These are phyloP conservation scores for Dasypolia templi DNA, from an alignment of 2,888 invertebrate species.

Conservation along the genomic window DNA sequence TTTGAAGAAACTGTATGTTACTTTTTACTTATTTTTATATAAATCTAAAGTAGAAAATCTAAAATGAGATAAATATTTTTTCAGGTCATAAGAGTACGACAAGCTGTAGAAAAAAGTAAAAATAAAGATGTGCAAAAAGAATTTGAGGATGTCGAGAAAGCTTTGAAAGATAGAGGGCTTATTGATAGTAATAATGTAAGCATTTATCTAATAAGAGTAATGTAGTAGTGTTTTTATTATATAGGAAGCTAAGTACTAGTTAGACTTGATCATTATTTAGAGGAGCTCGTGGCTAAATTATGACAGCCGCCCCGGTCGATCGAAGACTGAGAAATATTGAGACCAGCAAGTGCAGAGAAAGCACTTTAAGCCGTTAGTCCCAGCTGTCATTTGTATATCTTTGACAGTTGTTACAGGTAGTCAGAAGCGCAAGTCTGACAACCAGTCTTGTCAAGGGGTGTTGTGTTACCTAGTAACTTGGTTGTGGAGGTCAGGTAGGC, in stretches of 20 bases:
- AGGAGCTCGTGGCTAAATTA: neutral
- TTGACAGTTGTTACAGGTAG: neutral
- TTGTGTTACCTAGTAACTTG: neutral
- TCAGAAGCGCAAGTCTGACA: neutral
- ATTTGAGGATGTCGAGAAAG: constrained; percentile 89
- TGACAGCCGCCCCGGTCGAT: neutral
- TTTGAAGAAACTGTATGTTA: constrained; percentile 91
- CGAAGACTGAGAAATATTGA: neutral
- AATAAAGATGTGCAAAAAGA: constrained; percentile 90
- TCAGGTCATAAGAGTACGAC: constrained; percentile 88
- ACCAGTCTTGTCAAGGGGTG: neutral
- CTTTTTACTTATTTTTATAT: neutral
- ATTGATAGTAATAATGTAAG: constrained; percentile 84
- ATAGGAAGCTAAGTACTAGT: neutral
- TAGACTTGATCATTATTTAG: neutral
- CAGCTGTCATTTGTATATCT: neutral
- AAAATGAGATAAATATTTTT: constrained; percentile 4
- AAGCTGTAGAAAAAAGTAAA: constrained; percentile 84
- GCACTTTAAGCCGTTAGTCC: neutral
- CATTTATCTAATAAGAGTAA: neutral
- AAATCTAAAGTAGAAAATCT: neutral
- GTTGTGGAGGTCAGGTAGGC: neutral
- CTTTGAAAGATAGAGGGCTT: constrained; percentile 88
- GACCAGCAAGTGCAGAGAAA: neutral
- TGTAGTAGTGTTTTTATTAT: neutral